Conservation (phyloP, 2,113 vertebrate species). For the Sturnus vulgaris region DNA sequence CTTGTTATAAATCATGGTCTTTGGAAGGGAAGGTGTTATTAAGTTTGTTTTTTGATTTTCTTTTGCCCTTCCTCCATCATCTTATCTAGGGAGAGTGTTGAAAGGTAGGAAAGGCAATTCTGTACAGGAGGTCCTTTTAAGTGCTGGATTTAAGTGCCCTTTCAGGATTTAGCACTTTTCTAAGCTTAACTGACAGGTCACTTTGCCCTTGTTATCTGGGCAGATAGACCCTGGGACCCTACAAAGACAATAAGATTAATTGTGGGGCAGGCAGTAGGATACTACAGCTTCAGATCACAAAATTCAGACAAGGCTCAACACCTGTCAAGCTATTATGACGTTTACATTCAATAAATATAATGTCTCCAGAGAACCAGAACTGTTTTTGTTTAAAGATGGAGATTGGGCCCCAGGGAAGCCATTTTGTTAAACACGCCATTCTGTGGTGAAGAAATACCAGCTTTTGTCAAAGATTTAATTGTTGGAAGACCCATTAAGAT, state of each 20-base stretch:
- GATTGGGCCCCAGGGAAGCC: conserved; percentile 46
- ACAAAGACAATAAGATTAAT: conserved; percentile 38
- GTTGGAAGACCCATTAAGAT: conserved; percentile 45
- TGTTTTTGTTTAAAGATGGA: conserved; percentile 61
- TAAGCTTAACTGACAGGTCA: conserved; percentile 58
- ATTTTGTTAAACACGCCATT: conserved; percentile 39
- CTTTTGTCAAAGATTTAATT: conserved; percentile 56
- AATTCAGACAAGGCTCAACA: conserved; percentile 26
- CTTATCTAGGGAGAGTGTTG: conserved; percentile 66
- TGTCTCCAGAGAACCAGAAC: conserved; percentile 42
- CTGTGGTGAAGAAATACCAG: conserved; percentile 41
- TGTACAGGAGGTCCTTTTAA: conserved; percentile 63
- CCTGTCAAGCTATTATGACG: conserved; percentile 53
- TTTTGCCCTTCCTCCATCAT: conserved; percentile 73
- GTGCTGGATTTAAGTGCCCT: conserved; percentile 66
- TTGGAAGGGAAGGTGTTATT: conserved; percentile 77
- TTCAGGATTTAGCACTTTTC: conserved; percentile 50
- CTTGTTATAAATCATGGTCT: conserved; percentile 79
- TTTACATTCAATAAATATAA: conserved; percentile 54
- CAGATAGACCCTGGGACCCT: conserved; percentile 41
- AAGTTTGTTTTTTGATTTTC: conserved; percentile 77
- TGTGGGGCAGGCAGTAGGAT: conserved; percentile 10
- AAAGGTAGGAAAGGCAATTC: conserved; percentile 74
- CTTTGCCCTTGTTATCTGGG: conserved; percentile 55
- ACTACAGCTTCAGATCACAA: conserved; percentile 31